Conservation (phyloP, 2,888 invertebrate species). For the Ceramica pisi region DNA sequence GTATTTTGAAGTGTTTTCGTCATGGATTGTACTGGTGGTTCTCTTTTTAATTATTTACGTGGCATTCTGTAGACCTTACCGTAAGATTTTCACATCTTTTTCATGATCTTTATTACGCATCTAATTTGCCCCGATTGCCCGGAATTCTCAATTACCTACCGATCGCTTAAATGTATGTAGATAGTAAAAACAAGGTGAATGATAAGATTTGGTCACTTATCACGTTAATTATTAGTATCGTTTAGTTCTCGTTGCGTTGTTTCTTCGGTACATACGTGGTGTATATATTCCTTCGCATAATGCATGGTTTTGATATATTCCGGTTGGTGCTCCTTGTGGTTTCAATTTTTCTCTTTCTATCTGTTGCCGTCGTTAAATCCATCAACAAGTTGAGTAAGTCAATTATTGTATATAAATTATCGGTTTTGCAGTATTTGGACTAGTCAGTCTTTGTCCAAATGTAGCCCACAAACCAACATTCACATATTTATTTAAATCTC, state of each 20-base stretch:
- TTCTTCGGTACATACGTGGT: slow-evolving; percentile 7
- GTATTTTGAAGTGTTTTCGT: slow-evolving; percentile 4
- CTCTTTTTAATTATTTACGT: not conserved
- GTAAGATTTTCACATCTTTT: slow-evolving; percentile 29
- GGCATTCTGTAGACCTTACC: no score
- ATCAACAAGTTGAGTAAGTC: slow-evolving; percentile 31
- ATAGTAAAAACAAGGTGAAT: slow-evolving; percentile 21
- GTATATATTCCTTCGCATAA: not conserved
- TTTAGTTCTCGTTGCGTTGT: slow-evolving; percentile 34
- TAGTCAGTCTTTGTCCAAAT: not conserved
- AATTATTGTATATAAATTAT: not conserved
- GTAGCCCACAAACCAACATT: not conserved
- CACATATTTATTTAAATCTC: not conserved
- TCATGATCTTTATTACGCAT: not conserved
- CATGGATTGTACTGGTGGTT: slow-evolving; percentile 18
- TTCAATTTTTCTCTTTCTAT: slow-evolving; percentile 11
- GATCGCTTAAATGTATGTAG: slow-evolving; percentile 7
- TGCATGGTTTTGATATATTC: slow-evolving; percentile 17
- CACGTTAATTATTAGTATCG: slow-evolving; percentile 32
- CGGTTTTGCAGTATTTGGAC: not conserved
- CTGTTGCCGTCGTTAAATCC: slow-evolving; percentile 31
- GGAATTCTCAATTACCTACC: slow-evolving; percentile 11
- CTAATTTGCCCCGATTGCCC: not conserved
- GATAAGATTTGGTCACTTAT: slow-evolving; percentile 43
- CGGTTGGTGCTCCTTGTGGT: slow-evolving; percentile 19